Conservation (phyloP, 2,888 invertebrate genomes). For the Coenonympha glycerion region DNA sequence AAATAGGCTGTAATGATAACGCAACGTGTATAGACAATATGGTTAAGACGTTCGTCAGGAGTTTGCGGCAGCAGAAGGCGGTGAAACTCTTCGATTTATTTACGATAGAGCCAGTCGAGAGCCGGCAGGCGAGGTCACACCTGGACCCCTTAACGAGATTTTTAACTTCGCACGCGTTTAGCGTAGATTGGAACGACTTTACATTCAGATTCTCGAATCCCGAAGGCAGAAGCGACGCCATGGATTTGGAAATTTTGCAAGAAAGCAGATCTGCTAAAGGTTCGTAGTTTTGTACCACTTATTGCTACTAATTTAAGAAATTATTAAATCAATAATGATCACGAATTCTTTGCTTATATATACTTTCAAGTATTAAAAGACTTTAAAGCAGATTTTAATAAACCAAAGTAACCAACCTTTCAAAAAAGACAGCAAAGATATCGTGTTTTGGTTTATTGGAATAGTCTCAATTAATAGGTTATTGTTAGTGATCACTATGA, state of each 20-base stretch:
- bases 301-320: background rate
- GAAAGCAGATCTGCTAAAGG: constrained; percentile 67
- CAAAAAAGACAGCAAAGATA: too few relatives aligned
- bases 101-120: constrained; percentile 71
- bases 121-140: constrained; percentile 55
- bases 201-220: constrained; percentile 71
- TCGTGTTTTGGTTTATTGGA: too few relatives aligned
- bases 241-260: constrained; percentile 67
- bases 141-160: constrained; percentile 58
- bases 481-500: too few relatives aligned
- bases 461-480: too few relatives aligned
- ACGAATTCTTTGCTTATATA: too few relatives aligned
- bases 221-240: constrained; percentile 60
- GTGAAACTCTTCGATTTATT: constrained; percentile 73
- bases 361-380: too few relatives aligned
- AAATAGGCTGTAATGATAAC: constrained; percentile 76
- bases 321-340: too few relatives aligned
- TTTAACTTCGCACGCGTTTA: constrained; percentile 70
- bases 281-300: constrained; percentile 52
- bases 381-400: too few relatives aligned
- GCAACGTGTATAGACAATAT: constrained; percentile 76
- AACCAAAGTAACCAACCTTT: too few relatives aligned
- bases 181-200: constrained; percentile 72
- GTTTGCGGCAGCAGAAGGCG: constrained; percentile 69
- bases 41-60: constrained; percentile 67